Base-by-base conservation (phyloP, 2,888 invertebrate genomes). In the Hirtodrosophila duncani region DNA sequence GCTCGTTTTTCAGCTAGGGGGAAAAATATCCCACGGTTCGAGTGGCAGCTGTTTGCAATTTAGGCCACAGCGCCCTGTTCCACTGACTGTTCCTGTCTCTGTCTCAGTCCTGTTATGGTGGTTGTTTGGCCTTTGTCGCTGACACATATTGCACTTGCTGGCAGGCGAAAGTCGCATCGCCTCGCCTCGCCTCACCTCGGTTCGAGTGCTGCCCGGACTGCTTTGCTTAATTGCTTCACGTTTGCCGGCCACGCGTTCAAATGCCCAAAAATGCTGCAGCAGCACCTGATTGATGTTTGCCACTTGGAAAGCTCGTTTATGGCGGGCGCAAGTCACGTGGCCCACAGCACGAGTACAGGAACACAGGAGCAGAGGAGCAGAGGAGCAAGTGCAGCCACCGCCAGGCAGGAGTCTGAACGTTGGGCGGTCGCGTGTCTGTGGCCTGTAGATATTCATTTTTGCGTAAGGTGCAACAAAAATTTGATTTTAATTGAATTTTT, bases 11-110 rank as follows among this genome's bases (percentile, higher is more conserved):
- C 36, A 58, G 56, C 53, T 68, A 65, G 69, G 75, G 79, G 67
- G 78, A 78, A 81, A 81, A 71, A 50, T 82, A 84, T 84, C 84
- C 84, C 84, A 84, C 84, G 84, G 84, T 84, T 79, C 65, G 72
- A 64, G 72, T 77, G 83, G 84, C 84, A 84, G 84, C 83, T 84
- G 84, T 83, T 84, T 70, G 83, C 81, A 83, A 84, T 84, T 83
- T 74, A 74, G 75, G 79, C 75, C 81, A 75, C 79, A 74, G 81
- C 64, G 58, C 60, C 60, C 34, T 64, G 48, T 27, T 57, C 63
- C 30, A 45, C 57, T 24, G 43, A 51, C 33, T 51, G 46, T 27
- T 43, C 42, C 42, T 41, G 51, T 8, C 17, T 27, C 10, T 59
- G 56, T n/a, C n/a, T n/a, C n/a, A n/a, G 20, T 20, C 36, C 21